Evolutionary conservation across 2,113 vertebrate species (phyloP).

Genomic region (Phalacrocorax aristotelis): DNA sequence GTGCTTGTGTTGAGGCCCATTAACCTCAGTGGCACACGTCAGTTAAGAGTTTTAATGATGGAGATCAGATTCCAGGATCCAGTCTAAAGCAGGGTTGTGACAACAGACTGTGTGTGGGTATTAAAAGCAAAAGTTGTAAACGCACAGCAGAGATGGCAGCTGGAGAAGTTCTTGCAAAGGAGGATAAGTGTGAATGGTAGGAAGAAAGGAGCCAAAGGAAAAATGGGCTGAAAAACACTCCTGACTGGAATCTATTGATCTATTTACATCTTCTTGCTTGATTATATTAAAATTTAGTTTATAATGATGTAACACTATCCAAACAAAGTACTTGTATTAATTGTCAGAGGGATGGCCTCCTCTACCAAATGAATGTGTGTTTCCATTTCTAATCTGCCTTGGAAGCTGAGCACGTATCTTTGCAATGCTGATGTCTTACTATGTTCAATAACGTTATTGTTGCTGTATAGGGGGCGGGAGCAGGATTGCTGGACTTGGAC

Average conservation of each 20-base stretch:
- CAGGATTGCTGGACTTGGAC: not conserved
- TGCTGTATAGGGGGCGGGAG: not conserved
- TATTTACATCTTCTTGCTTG: not conserved
- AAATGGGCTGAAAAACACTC: not conserved
- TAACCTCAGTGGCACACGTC: not conserved
- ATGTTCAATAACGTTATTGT: rapidly evolving
- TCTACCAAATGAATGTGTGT: not conserved
- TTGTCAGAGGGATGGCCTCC: not conserved
- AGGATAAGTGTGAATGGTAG: not conserved
- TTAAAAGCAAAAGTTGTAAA: not conserved
- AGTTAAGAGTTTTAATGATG: not conserved
- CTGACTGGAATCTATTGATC: not conserved
- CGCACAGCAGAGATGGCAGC: not conserved
- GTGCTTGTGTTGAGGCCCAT: not conserved
- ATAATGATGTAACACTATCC: not conserved
- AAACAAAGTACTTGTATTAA: not conserved
- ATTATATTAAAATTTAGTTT: not conserved
- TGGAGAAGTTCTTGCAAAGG: not conserved
- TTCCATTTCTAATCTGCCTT: not conserved
- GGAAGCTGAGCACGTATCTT: not conserved
- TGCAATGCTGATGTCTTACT: not conserved
- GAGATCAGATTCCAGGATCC: not conserved
- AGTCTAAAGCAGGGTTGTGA: not conserved
- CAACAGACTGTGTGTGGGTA: not conserved
- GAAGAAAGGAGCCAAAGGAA: not conserved